Base-by-base conservation (phyloP, 2,797 vertebrate genomes). In the Etheostoma nigrum region DNA sequence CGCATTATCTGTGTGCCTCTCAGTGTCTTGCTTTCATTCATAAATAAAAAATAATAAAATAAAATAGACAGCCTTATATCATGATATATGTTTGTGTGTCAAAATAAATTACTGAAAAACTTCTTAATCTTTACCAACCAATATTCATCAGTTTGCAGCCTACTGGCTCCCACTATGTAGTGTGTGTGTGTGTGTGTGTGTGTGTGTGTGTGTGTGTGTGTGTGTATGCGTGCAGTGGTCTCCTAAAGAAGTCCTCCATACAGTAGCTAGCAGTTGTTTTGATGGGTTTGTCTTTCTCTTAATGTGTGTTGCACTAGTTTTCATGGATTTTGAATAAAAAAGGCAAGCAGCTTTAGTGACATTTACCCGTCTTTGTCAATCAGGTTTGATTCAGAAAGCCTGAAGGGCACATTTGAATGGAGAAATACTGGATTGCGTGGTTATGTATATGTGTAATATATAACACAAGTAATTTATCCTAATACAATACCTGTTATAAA, bases 301-400 rank as follows among this genome's bases (percentile, higher is more conserved):
- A 5, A 5, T 42, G 51, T 71, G 33, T 75, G 21, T 69, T 72
- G 58, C 1, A 0, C 42, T 65, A 23, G 78, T 88, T 86, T 82
- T 66, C 72, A 78, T 74, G 67, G 73, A 45, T 74, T 42, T 57
- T 51, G 14, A 48, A 49, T 52, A 52, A 77, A 30, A 81, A 78
- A 79, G 65, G 42, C 27, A 77, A 69, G 42, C 74, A 67, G 5
- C 62, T 74, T 60, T 54, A 64, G 14, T 76, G 73, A 68, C 76
- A 82, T 71, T 77, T 49, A 52, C 58, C 8, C 1, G 19, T 73
- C 62, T 81, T 76, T 84, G 44, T 81, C 75, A 74, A 58, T 72
- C 27, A 58, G 60, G 40, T 76, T 89, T 86, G 83, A 89, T 89
- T 86, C 78, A 86, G 74, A 73, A 88, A 85, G 68, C 59, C 71